Conservation (phyloP, 2,888 invertebrate species). For the Dicyrtomina minuta region DNA sequence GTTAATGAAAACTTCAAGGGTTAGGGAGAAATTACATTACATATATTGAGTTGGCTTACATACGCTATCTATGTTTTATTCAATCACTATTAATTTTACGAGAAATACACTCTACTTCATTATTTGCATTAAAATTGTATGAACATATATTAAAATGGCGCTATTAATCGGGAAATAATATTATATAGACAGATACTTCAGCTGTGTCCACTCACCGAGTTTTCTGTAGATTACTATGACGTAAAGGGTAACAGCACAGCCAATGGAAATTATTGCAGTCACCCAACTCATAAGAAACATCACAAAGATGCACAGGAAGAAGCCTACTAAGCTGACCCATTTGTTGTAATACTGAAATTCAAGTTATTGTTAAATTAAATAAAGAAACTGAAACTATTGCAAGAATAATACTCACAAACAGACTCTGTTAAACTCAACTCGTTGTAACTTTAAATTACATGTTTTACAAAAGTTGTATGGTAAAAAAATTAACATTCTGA, state of each 20-base stretch:
- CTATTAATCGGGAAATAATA: not conserved
- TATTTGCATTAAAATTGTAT: not conserved
- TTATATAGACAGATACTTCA: not conserved
- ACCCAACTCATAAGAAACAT: conserved; percentile 63
- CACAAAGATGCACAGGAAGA: conserved; percentile 57
- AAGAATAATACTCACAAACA: not conserved
- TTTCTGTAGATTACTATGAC: conserved; percentile 61
- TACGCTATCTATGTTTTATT: too few relatives aligned
- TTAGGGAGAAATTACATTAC: conserved; percentile 60
- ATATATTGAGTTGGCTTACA: too few relatives aligned
- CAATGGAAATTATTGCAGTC: conserved; percentile 60
- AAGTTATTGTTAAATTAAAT: not conserved
- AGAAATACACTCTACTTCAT: not conserved
- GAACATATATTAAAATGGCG: too few relatives aligned
- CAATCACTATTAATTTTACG: too few relatives aligned
- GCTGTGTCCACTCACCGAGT: conserved; percentile 60
- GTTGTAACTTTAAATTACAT: not conserved
- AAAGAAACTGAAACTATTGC: not conserved
- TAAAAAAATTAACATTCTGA: too few relatives aligned
- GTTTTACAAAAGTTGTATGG: too few relatives aligned
- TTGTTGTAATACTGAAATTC: conserved; percentile 58
- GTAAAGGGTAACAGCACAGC: conserved; percentile 58
- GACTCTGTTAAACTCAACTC: not conserved
- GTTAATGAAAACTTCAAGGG: too few relatives aligned
- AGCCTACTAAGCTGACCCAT: conserved; percentile 60